Conservation (phyloP, 2,113 vertebrate species). For the Bujurquina vittata region DNA sequence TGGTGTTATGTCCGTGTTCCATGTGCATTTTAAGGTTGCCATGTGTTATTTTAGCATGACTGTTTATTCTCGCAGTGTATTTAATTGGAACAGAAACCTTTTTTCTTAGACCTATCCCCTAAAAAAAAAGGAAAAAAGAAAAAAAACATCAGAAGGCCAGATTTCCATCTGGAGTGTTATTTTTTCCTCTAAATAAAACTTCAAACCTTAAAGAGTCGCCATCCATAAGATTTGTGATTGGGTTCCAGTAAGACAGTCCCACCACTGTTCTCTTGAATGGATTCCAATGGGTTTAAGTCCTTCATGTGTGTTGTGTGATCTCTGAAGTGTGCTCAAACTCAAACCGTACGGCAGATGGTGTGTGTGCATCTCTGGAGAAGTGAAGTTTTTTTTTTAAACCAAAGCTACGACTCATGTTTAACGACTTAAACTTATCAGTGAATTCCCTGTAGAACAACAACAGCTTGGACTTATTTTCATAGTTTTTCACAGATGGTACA, state of each 20-base stretch:
- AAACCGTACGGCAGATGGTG: conserved; percentile 20
- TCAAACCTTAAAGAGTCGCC: neutral
- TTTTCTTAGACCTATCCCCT: neutral
- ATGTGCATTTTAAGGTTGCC: neutral
- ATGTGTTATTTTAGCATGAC: rapidly evolving
- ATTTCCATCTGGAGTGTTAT: neutral
- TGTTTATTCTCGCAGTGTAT: neutral
- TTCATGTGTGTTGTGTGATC: conserved; percentile 23
- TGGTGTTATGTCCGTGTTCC: neutral
- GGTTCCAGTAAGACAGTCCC: conserved; percentile 28
- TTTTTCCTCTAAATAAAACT: neutral
- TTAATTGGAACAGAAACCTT: neutral
- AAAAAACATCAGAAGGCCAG: neutral
- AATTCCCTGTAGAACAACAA: neutral
- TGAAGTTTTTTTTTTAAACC: neutral
- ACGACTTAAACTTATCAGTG: neutral
- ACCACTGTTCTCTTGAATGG: conserved; percentile 17
- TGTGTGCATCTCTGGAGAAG: neutral
- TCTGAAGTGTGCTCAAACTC: conserved; percentile 42
- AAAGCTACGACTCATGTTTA: neutral
- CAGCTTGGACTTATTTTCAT: neutral
- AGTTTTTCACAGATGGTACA: neutral
- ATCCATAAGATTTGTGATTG: conserved; percentile 15
- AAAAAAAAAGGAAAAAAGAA: too few relatives aligned
- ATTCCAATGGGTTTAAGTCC: conserved; percentile 37